phyloP scores from a whole-genome alignment of 2,888 invertebrate species.

The Conomelus anceps region DNA sequence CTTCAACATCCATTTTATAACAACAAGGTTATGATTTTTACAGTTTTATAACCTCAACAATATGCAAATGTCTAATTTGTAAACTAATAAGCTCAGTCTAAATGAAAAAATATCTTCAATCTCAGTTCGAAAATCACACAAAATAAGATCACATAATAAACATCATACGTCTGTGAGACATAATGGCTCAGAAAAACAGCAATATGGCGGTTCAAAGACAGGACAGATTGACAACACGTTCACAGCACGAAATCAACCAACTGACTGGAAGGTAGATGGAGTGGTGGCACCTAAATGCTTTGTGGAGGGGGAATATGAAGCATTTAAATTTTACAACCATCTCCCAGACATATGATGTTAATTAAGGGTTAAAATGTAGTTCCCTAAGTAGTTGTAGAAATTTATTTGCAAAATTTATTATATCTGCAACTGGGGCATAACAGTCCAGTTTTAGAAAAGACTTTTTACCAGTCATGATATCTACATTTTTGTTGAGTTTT shows the following conservation, averaged over 20 bases:
- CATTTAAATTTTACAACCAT: background rate
- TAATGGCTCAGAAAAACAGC: background rate
- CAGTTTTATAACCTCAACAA: too few species aligned
- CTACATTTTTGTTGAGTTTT: background rate
- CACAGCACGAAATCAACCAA: background rate
- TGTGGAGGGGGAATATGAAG: background rate
- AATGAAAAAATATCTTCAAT: background rate
- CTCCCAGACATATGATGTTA: slow-evolving; percentile 5
- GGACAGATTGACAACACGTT: background rate
- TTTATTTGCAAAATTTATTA: too few species aligned
- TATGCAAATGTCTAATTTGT: background rate
- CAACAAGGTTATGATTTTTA: too few species aligned
- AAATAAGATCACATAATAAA: background rate
- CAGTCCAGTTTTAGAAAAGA: background rate
- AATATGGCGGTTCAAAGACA: background rate
- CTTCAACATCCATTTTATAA: background rate
- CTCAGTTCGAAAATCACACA: background rate
- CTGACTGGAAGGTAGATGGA: background rate
- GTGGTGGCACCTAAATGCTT: background rate
- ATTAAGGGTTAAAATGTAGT: slow-evolving; percentile 13
- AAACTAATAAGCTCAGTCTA: background rate
- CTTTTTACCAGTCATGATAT: background rate
- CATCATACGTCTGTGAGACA: background rate
- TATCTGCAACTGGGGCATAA: too few species aligned
- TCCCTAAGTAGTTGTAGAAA: too few species aligned